These are phyloP conservation scores for Gadopsis marmoratus DNA, from an alignment of 2,797 vertebrate genomes.

Conservation along the genomic window DNA sequence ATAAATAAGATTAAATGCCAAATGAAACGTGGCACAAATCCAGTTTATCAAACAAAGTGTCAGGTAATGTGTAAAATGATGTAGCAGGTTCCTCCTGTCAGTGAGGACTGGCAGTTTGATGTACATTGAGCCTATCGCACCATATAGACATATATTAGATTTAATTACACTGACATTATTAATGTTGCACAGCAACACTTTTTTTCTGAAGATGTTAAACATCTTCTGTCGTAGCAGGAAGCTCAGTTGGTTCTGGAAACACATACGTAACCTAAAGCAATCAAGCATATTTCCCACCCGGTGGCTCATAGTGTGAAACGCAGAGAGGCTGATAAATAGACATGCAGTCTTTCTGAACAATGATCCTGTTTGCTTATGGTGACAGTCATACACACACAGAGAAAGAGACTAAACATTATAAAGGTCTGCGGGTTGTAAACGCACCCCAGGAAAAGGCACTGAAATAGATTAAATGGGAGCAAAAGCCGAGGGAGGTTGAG, in stretches of 20 bases:
- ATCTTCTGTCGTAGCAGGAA: background rate
- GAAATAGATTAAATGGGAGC: constrained; percentile 34
- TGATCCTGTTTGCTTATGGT: background rate
- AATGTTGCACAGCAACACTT: background rate
- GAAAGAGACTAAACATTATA: background rate
- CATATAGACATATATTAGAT: background rate
- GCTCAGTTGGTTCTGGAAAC: background rate
- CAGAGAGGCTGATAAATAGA: background rate
- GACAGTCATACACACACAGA: background rate
- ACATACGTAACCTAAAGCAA: background rate
- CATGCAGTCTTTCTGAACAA: background rate
- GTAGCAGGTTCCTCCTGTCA: too few species aligned
- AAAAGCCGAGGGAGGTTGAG: background rate
- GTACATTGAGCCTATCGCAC: background rate
- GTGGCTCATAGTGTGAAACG: background rate
- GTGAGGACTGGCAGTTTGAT: background rate
- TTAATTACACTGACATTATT: background rate
- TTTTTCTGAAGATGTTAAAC: background rate
- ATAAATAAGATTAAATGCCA: background rate
- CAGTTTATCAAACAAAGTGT: background rate
- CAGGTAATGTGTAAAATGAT: background rate
- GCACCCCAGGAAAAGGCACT: background rate
- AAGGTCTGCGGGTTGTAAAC: constrained; percentile 9
- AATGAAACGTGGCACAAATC: background rate
- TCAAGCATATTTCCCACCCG: background rate